Evolutionary conservation across 2,797 vertebrate genomes (phyloP).

Genomic region (Masticophis lateralis): DNA sequence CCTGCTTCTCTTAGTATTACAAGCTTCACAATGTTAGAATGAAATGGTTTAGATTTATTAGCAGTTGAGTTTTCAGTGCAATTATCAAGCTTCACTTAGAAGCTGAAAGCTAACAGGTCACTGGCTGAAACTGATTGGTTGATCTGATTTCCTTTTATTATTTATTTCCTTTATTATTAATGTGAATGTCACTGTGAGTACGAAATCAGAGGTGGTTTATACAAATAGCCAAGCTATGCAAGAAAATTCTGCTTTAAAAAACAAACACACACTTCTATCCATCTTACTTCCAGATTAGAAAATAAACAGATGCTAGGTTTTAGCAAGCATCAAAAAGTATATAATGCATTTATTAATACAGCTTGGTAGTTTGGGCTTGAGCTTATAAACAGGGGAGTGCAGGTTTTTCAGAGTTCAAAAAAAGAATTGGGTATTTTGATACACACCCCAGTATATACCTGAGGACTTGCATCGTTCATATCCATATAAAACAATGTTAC

Average conservation of each 20-base stretch:
- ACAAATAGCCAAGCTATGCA: neutral
- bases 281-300: neutral
- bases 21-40: neutral
- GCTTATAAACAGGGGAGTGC: neutral
- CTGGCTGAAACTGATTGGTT: neutral
- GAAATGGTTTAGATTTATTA: neutral
- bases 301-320: neutral
- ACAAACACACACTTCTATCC: neutral
- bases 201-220: neutral
- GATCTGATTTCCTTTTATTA: neutral
- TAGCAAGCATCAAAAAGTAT: neutral
- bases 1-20: neutral
- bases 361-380: neutral
- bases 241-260: neutral
- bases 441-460: neutral
- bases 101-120: neutral
- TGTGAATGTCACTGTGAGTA: no score
- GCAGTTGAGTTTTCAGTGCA: neutral
- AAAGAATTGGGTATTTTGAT: neutral
- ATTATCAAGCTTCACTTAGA: neutral
- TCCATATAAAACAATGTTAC: neutral
- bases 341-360: neutral
- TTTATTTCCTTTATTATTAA: neutral
- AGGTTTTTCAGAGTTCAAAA: neutral
- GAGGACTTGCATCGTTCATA: neutral